Evolutionary conservation across 2,113 vertebrate species (phyloP).

Genomic region (Actinemys pallida): DNA sequence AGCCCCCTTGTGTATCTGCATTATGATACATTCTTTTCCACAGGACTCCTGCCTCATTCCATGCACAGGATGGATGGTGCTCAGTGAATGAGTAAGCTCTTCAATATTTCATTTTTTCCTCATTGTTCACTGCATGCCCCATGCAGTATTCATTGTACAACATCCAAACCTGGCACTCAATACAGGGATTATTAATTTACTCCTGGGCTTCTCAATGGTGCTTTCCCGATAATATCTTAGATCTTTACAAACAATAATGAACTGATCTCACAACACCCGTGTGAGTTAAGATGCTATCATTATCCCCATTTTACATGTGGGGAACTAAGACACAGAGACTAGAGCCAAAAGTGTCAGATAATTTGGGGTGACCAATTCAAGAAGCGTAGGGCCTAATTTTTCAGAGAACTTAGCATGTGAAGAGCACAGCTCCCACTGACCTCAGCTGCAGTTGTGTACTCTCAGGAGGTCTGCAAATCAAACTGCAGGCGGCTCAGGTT

Average conservation of each 20-base stretch:
- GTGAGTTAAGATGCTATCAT: not conserved
- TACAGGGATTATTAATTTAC: slow-evolving; percentile 19
- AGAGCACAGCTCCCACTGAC: not conserved
- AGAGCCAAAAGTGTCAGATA: not conserved
- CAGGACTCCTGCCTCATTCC: slow-evolving; percentile 5
- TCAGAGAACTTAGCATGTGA: not conserved
- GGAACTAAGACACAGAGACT: not conserved
- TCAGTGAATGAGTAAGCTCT: slow-evolving; percentile 20
- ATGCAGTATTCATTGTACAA: slow-evolving; percentile 36
- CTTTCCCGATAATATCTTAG: not conserved
- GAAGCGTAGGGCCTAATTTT: not conserved
- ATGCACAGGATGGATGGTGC: not conserved
- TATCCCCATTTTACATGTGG: not conserved
- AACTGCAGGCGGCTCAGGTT: not conserved
- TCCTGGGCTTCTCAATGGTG: not conserved
- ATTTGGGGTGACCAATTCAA: not conserved
- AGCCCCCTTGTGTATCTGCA: not conserved
- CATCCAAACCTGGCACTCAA: not conserved
- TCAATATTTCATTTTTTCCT: not conserved
- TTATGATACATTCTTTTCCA: slow-evolving; percentile 20
- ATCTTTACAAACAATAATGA: not conserved
- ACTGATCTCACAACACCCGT: not conserved
- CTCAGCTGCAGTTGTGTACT: not conserved
- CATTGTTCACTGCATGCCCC: slow-evolving; percentile 18
- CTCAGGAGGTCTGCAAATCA: not conserved